Conservation (phyloP, 2,888 invertebrate genomes). For the Caenorhabditis afra region DNA sequence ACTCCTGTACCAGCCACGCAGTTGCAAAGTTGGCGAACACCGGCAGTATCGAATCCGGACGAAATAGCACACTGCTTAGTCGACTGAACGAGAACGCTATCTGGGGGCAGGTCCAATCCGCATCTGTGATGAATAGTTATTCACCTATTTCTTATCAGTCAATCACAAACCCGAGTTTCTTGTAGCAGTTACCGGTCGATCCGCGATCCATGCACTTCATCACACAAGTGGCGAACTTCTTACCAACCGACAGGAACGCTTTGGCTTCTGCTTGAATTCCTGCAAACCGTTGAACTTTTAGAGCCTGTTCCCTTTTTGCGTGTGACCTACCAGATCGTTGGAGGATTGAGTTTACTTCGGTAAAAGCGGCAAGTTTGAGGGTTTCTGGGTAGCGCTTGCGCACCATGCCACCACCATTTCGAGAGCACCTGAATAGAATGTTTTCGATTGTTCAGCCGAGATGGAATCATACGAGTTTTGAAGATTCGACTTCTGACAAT, state of each 20-base stretch:
- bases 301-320: no score
- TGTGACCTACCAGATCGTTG: slow-evolving; percentile 58
- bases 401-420: slow-evolving; percentile 70
- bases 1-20: slow-evolving; percentile 71
- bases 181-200: slow-evolving; percentile 65
- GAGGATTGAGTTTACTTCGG: slow-evolving; percentile 74
- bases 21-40: slow-evolving; percentile 72
- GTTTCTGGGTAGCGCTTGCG: slow-evolving; percentile 79
- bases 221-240: slow-evolving; percentile 77
- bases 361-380: slow-evolving; percentile 77
- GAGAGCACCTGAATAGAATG: slow-evolving; percentile 65
- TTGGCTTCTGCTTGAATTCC: slow-evolving; percentile 74
- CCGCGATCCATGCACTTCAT: slow-evolving; percentile 76
- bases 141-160: no score
- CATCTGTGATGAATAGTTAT: slow-evolving; percentile 60
- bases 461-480: slow-evolving; percentile 61
- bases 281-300: slow-evolving; percentile 13
- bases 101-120: slow-evolving; percentile 77
- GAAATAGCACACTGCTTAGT: slow-evolving; percentile 77
- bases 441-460: no score
- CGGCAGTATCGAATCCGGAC: slow-evolving; percentile 74
- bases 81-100: slow-evolving; percentile 75
- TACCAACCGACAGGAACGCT: slow-evolving; percentile 72
- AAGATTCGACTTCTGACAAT: slow-evolving; percentile 69
- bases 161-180: slow-evolving; percentile 62